These are phyloP conservation scores for Lypha dubia DNA, from an alignment of 2,888 invertebrate species.

Conservation along the genomic window DNA sequence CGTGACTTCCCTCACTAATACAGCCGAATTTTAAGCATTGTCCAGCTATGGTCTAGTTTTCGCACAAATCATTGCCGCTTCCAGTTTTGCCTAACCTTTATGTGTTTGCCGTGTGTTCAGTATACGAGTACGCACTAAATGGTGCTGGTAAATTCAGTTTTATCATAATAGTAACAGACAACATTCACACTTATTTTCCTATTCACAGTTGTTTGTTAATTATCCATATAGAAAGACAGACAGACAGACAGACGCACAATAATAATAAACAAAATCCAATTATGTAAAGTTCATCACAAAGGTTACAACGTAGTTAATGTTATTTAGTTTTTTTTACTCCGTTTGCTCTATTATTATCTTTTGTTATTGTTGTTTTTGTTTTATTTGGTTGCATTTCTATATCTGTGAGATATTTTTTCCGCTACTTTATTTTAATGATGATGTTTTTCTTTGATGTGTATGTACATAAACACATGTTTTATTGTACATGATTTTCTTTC, in stretches of 20 bases:
- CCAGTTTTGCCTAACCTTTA: conserved; percentile 5
- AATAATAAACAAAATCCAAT: conserved; percentile 72
- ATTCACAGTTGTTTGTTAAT: conserved; percentile 35
- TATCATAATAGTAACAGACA: background rate
- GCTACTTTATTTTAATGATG: conserved; percentile 55
- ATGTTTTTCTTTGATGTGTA: conserved; percentile 47
- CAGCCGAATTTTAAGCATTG: no score
- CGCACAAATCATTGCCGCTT: no score
- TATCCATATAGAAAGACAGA: conserved; percentile 44
- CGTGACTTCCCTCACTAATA: no score
- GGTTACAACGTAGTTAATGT: conserved; percentile 60
- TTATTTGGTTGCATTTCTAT: conserved; percentile 9
- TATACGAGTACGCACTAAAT: conserved; percentile 6
- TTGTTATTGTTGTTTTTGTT: conserved; percentile 15
- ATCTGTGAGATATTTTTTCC: conserved; percentile 58
- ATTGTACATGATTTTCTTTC: background rate
- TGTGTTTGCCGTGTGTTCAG: conserved; percentile 28
- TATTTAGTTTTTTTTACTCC: conserved; percentile 1
- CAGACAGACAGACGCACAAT: no score
- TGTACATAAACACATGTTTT: conserved; percentile 41
- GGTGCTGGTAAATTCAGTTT: background rate
- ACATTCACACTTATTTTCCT: background rate
- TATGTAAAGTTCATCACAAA: conserved; percentile 68
- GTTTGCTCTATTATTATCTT: conserved; percentile 9
- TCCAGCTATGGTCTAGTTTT: no score